A percentile compares a stretch with the other conserved stretches of the same genome.
phyloP scores from a whole-genome alignment of 2,888 invertebrate genomes.

The Parascotia fuliginaria region DNA sequence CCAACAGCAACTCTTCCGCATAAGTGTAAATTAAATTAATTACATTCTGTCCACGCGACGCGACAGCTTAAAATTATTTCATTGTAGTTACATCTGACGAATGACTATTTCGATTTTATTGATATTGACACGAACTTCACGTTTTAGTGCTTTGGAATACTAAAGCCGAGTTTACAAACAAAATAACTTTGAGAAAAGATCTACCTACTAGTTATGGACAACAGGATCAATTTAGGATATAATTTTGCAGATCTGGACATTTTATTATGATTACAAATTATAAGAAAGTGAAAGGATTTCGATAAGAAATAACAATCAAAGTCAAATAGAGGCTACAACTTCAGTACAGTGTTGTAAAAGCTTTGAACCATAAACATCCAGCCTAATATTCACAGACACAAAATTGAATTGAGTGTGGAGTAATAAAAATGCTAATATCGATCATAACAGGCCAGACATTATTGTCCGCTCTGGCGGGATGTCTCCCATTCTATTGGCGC shows the following conservation, averaged over 20 bases:
- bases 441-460: constrained; percentile 68
- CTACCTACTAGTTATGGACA: too few relatives aligned
- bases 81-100: background rate
- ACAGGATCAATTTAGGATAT: too few relatives aligned
- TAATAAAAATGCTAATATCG: constrained; percentile 76
- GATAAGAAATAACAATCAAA: too few relatives aligned
- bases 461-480: constrained; percentile 68
- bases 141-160: too few relatives aligned
- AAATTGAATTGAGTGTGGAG: constrained; percentile 52
- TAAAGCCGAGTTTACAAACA: too few relatives aligned
- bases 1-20: constrained; percentile 51
- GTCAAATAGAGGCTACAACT: too few relatives aligned
- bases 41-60: background rate
- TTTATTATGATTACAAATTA: too few relatives aligned
- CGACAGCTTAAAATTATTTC: background rate
- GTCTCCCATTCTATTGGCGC: constrained; percentile 60
- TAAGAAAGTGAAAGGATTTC: too few relatives aligned
- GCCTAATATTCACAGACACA: constrained; percentile 42
- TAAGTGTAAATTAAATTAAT: constrained; percentile 18
- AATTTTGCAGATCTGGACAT: too few relatives aligned
- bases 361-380: constrained; percentile 25
- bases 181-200: too few relatives aligned
- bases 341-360: too few relatives aligned
- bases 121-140: background rate
- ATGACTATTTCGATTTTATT: background rate